Evolutionary conservation across 2,888 invertebrate species (phyloP).

Genomic region (Andrena marginata): DNA sequence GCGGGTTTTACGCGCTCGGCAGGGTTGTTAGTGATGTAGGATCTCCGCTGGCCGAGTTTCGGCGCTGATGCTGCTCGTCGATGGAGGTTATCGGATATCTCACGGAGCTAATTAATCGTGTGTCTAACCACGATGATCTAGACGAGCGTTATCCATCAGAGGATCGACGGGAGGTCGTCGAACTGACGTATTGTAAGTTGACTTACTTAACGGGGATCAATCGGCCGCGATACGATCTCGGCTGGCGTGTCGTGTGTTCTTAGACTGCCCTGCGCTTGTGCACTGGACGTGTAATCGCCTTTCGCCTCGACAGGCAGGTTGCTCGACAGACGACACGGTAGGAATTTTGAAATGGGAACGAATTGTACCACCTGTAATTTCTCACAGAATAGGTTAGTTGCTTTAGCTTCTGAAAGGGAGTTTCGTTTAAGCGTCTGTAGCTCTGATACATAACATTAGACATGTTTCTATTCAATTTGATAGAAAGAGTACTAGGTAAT

Average conservation of each 20-base stretch:
- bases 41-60: slow-evolving; percentile 32
- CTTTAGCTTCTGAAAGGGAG: not conserved
- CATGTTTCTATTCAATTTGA: too few species aligned
- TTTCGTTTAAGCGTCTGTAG: not conserved
- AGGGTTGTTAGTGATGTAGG: slow-evolving; percentile 29
- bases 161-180: slow-evolving; percentile 66
- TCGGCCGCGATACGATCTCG: slow-evolving; percentile 58
- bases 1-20: slow-evolving; percentile 30
- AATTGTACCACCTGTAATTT: slow-evolving; percentile 20
- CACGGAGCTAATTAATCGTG: slow-evolving; percentile 71
- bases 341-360: not conserved
- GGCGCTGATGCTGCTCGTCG: slow-evolving; percentile 49
- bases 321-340: slow-evolving; percentile 24
- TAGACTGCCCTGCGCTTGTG: not conserved
- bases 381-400: not conserved
- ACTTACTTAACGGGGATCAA: slow-evolving; percentile 65
- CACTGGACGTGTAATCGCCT: slow-evolving; percentile 36
- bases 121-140: slow-evolving; percentile 68
- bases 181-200: slow-evolving; percentile 60
- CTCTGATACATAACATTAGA: too few species aligned
- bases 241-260: slow-evolving; percentile 43
- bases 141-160: slow-evolving; percentile 56
- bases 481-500: too few species aligned
- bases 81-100: slow-evolving; percentile 65
- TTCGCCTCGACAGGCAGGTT: not conserved